phyloP scores from a whole-genome alignment of 2,888 invertebrate species.

The Chloroclysta siterata region DNA sequence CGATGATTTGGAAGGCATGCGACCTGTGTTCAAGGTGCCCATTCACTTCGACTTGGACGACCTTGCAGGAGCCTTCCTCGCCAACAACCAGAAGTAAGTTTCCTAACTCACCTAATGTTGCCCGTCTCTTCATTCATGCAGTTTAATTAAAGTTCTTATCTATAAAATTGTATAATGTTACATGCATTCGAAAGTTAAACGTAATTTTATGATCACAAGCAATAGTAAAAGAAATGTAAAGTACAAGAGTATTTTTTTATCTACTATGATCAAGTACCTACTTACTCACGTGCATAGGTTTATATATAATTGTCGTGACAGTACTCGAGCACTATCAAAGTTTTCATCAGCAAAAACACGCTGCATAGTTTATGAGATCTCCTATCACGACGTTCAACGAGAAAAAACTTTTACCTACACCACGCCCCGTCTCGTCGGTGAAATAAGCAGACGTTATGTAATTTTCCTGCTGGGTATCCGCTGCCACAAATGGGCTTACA shows the following conservation, averaged over 20 bases:
- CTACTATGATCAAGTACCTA: neutral
- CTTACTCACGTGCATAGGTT: neutral
- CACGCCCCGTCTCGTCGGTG: neutral
- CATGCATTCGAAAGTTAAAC: no score
- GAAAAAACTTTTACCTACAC: slow-evolving; percentile 10
- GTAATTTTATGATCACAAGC: no score
- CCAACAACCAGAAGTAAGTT: slow-evolving; percentile 87
- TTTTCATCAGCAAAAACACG: slow-evolving; percentile 23
- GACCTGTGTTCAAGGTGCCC: slow-evolving; percentile 89
- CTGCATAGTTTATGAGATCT: slow-evolving; percentile 21
- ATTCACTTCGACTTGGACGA: slow-evolving; percentile 93
- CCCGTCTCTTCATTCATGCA: neutral
- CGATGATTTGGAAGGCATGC: slow-evolving; percentile 83
- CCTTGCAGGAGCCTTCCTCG: slow-evolving; percentile 89
- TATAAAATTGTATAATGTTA: no score
- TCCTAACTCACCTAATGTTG: slow-evolving; percentile 16
- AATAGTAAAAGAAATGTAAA: no score
- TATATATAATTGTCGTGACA: neutral
- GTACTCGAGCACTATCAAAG: slow-evolving; percentile 18
- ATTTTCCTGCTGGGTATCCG: slow-evolving; percentile 31
- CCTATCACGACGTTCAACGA: slow-evolving; percentile 14
- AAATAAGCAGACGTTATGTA: slow-evolving; percentile 22
- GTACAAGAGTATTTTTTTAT: neutral
- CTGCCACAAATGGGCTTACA: slow-evolving; percentile 27
- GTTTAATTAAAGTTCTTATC: neutral